phyloP scores from a whole-genome alignment of 2,113 vertebrate species.

The Sclerurus mexicanus region DNA sequence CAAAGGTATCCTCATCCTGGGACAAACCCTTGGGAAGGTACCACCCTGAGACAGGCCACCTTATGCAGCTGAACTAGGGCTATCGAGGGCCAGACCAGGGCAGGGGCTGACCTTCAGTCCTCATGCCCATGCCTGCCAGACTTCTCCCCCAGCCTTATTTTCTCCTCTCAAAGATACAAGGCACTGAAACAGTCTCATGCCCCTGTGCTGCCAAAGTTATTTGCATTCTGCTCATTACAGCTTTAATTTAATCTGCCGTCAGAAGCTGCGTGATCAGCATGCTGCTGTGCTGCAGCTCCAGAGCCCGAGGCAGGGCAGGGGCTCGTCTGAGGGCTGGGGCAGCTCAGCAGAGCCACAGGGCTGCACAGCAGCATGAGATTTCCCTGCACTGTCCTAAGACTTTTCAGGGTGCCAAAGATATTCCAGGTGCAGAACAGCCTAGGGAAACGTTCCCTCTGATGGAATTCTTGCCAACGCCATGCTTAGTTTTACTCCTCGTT shows the following conservation, averaged over 20 bases:
- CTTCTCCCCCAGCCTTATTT: not conserved
- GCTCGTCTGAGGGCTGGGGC: not conserved
- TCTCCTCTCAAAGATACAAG: not conserved
- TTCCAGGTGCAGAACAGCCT: not conserved
- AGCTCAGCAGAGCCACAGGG: not conserved
- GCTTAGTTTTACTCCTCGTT: not conserved
- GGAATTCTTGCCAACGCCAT: not conserved
- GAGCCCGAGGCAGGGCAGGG: not conserved
- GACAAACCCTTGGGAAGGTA: not conserved
- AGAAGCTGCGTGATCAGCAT: conserved; percentile 60
- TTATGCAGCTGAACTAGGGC: accelerated
- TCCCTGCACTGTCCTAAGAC: not conserved
- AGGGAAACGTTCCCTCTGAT: not conserved
- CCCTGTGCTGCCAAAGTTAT: not conserved
- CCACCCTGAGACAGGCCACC: not conserved
- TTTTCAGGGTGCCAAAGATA: not conserved
- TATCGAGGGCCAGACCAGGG: not conserved
- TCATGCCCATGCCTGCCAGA: not conserved
- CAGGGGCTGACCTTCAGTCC: not conserved
- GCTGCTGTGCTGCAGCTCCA: conserved; percentile 22
- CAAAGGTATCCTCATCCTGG: not conserved
- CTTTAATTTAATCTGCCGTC: conserved; percentile 73
- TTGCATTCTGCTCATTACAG: conserved; percentile 63
- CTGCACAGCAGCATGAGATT: not conserved
- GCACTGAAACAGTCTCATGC: not conserved